phyloP scores from a whole-genome alignment of 2,113 vertebrate genomes.

The Thermophis baileyi region DNA sequence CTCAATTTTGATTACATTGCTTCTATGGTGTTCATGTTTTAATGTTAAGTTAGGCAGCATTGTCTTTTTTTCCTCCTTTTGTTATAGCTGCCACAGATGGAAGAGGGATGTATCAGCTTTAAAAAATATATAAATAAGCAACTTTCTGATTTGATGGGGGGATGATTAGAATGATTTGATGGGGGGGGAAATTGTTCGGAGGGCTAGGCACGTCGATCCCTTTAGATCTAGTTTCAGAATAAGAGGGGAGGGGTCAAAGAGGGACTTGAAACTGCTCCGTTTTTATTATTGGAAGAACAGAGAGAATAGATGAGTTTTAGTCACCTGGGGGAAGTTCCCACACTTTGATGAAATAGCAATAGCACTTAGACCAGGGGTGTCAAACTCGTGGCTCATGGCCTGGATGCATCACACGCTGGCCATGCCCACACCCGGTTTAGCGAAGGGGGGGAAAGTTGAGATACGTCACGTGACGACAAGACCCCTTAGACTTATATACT shows the following conservation, averaged over 20 bases:
- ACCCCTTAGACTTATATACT: neutral
- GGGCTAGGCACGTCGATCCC: neutral
- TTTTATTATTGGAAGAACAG: neutral
- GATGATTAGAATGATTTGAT: slow-evolving; percentile 29
- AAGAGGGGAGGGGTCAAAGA: neutral
- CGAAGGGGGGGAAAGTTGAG: no score
- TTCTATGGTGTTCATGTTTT: neutral
- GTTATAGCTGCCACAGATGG: neutral
- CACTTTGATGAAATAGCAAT: neutral
- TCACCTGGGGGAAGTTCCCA: neutral
- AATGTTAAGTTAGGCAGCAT: neutral
- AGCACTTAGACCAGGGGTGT: no score
- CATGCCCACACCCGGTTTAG: no score
- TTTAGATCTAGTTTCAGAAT: neutral
- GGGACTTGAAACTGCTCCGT: neutral
- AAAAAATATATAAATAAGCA: neutral
- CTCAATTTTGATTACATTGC: neutral
- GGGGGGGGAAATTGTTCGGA: neutral
- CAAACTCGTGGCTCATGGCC: no score
- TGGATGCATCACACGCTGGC: no score
- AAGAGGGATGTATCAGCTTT: neutral
- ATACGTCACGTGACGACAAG: no score
- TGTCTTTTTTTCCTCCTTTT: neutral
- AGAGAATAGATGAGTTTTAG: neutral
- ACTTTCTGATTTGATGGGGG: slow-evolving; percentile 15